Conservation (phyloP, 2,113 vertebrate genomes). For the Eublepharis macularius region DNA sequence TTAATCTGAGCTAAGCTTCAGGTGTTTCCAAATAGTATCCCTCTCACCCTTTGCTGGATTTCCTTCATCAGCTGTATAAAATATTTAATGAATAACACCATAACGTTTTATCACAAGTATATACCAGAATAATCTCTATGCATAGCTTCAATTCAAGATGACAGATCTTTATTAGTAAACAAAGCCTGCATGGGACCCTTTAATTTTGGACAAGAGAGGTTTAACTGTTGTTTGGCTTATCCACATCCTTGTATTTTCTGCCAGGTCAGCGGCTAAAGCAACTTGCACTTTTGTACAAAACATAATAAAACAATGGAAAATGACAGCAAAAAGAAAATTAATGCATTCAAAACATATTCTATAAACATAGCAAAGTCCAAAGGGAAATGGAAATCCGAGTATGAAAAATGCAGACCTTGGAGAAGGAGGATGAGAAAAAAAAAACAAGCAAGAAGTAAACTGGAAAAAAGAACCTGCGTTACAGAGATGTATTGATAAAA, state of each 20-base stretch:
- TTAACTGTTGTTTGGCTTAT: slow-evolving; percentile 49
- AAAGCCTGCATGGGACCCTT: slow-evolving; percentile 53
- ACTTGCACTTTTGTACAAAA: slow-evolving; percentile 55
- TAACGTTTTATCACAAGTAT: slow-evolving; percentile 8
- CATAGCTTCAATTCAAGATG: slow-evolving; percentile 23
- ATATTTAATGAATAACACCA: slow-evolving; percentile 44
- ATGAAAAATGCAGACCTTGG: slow-evolving; percentile 1
- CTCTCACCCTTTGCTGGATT: slow-evolving; percentile 13
- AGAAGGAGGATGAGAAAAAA: not conserved
- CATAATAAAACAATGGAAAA: slow-evolving; percentile 62
- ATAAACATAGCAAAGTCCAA: slow-evolving; percentile 29
- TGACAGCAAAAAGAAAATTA: slow-evolving; percentile 56
- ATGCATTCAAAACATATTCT: slow-evolving; percentile 54
- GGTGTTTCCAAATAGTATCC: slow-evolving; percentile 15
- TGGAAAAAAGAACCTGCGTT: slow-evolving; percentile 21
- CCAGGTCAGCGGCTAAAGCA: slow-evolving; percentile 54
- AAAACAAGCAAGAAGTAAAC: not conserved
- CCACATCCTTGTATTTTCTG: slow-evolving; percentile 50
- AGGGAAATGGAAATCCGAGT: slow-evolving; percentile 36
- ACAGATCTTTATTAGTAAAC: slow-evolving; percentile 48
- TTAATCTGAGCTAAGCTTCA: slow-evolving; percentile 13
- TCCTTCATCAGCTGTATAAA: slow-evolving; percentile 23
- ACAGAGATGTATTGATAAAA: slow-evolving; percentile 20
- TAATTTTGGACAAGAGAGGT: slow-evolving; percentile 57
- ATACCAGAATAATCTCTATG: slow-evolving; percentile 12